These are phyloP conservation scores for Hydractinia symbiolongicarpus DNA, from an alignment of 30 jellyfish, hydroid and myxozoan species.

Conservation along the genomic window DNA sequence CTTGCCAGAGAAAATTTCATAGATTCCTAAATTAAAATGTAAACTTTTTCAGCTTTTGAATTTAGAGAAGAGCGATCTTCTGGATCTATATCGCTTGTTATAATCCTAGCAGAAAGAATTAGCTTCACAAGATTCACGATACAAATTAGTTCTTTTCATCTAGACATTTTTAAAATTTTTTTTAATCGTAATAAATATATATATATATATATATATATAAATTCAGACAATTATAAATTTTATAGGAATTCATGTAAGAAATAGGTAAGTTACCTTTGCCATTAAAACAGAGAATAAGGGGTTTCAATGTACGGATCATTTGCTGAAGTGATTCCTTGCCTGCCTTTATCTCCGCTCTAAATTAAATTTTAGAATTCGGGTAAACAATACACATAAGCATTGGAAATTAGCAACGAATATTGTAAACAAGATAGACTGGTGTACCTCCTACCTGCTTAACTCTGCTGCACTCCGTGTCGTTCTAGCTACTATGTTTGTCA, in stretches of 20 bases:
- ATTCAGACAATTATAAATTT: too few species aligned
- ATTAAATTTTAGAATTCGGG: neutral
- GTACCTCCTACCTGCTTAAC: conserved; percentile 47
- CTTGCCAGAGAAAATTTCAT: conserved; percentile 73
- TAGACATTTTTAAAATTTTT: too few species aligned
- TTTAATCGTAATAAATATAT: too few species aligned
- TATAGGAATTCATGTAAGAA: too few species aligned
- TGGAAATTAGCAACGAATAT: too few species aligned
- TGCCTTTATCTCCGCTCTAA: conserved; percentile 60
- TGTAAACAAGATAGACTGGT: neutral
- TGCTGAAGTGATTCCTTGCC: conserved; percentile 41
- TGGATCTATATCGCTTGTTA: too few species aligned
- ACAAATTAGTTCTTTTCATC: too few species aligned
- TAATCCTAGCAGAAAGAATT: too few species aligned
- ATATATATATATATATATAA: too few species aligned
- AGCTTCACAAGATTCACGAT: too few species aligned
- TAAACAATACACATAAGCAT: neutral
- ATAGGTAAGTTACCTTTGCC: conserved; percentile 67
- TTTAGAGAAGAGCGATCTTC: too few species aligned
- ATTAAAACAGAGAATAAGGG: conserved; percentile 71
- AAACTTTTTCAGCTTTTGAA: too few species aligned
- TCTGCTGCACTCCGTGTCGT: conserved; percentile 90
- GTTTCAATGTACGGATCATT: conserved; percentile 49
- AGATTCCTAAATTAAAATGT: conserved; percentile 50
- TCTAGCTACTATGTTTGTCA: conserved; percentile 87